phyloP scores from a whole-genome alignment of 2,113 vertebrate species.

The Rhegmatorhina hoffmannsi region DNA sequence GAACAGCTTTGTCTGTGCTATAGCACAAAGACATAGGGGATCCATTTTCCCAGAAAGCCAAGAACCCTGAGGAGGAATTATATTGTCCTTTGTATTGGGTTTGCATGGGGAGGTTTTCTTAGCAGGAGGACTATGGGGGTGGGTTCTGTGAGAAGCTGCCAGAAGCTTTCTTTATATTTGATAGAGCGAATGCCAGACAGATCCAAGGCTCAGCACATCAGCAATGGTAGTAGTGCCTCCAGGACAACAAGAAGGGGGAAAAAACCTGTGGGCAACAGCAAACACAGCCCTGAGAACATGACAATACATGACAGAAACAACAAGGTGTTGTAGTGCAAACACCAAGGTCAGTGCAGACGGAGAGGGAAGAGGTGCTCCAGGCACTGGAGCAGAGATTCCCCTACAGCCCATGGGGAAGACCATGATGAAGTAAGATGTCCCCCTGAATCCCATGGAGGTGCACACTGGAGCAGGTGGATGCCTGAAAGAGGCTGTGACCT shows the following conservation, averaged over 20 bases:
- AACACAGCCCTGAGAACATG: not conserved
- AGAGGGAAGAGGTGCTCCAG: not conserved
- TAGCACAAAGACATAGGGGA: not conserved
- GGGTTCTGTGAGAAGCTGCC: not conserved
- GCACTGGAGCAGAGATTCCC: not conserved
- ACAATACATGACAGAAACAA: not conserved
- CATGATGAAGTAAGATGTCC: not conserved
- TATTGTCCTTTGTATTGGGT: not conserved
- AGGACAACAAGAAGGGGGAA: not conserved
- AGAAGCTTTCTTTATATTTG: not conserved
- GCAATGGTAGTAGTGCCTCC: not conserved
- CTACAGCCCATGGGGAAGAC: not conserved
- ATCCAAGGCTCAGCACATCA: not conserved
- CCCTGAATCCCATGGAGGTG: not conserved
- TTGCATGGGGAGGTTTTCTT: not conserved
- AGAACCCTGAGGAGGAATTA: not conserved
- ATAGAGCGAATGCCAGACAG: not conserved
- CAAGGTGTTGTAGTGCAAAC: not conserved
- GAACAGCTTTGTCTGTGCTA: not conserved
- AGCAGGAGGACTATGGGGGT: not conserved
- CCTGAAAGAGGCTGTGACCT: not conserved
- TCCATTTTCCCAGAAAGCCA: not conserved
- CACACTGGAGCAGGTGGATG: not conserved
- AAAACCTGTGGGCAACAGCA: not conserved
- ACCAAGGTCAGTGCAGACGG: not conserved